Evolutionary conservation across 1,140 invertebrate genomes (phyloP), one percentile per base, ranked within the genome.

Genomic region (Panagrolaimus sp.): DNA sequence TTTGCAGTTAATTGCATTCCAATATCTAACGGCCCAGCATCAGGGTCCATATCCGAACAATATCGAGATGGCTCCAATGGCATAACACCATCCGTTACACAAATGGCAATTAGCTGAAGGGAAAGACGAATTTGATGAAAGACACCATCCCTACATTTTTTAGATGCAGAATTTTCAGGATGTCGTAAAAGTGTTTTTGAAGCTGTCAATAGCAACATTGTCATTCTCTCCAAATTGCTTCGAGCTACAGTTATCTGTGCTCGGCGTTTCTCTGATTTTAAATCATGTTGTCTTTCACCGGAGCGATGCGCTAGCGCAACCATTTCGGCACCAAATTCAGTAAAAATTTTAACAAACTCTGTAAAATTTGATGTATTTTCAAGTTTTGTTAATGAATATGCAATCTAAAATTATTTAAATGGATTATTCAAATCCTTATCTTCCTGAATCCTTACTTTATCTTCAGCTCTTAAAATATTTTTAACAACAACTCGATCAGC

Each of bases 401-500:
- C 72, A 16, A 93, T 38, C 31, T 38, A 38, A 38, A 38, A 7
- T 38, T 38, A 4, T 38, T 38, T 38, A 7, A n/a, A n/a, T n/a
- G 31, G 2, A 38, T 38, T 38, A 38, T 38, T 38, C 31, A 38
- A 38, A 38, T 38, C 31, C 7, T 38, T 38, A 38, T 4, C 31
- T n/a, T n/a, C n/a, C n/a, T 4, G 7, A 38, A 38, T 2, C 7
- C 2, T 38, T 38, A 38, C 93, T 88, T 96, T 96, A 84, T 97
- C 93, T 86, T 97, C 97, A 63, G 92, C 92, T 61, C 91, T 87
- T 48, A 98, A 86, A 47, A 98, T 87, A 85, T 98, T 93, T 82
- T 96, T 96, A 23, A 98, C 93, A 9, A 98, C 91, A 48, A 98
- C 93, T 80, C 93, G 92, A 85, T 99, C 96, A n/a, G 95, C 95